phyloP scores from a whole-genome alignment of 1,140 invertebrate genomes.

The Penaeus indicus region DNA sequence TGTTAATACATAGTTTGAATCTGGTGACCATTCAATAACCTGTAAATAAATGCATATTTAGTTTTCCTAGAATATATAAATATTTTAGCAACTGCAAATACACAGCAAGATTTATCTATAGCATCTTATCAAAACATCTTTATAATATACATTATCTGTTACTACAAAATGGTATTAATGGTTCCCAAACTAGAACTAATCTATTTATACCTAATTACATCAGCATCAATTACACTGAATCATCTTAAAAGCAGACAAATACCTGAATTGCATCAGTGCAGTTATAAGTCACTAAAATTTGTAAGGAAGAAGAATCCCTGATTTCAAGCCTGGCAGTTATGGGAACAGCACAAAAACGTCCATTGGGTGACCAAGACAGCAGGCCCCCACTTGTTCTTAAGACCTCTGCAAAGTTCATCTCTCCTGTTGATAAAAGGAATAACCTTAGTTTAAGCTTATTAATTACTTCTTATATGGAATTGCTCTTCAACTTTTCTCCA shows the following conservation, averaged over 20 bases:
- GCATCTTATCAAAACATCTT: neutral
- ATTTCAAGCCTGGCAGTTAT: conserved; percentile 49
- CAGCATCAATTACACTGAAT: neutral
- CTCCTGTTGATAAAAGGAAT: neutral
- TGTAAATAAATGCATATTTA: neutral
- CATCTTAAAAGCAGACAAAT: neutral
- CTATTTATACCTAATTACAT: neutral
- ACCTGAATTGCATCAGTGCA: conserved; percentile 59
- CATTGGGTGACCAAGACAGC: conserved; percentile 56
- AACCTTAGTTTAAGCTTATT: neutral
- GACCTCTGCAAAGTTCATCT: conserved; percentile 55
- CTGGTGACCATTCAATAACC: conserved; percentile 71
- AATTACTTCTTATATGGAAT: neutral
- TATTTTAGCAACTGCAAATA: too few species aligned
- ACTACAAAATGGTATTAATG: too few species aligned
- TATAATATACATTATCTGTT: too few species aligned
- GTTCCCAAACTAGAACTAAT: neutral
- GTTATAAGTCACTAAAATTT: conserved; percentile 46
- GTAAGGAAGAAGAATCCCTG: conserved; percentile 39
- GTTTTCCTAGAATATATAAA: too few species aligned
- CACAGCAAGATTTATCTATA: neutral
- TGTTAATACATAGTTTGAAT: conserved; percentile 72
- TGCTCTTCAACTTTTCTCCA: too few species aligned
- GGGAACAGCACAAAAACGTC: conserved; percentile 53
- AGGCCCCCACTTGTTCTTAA: conserved; percentile 41